Evolutionary conservation across 92 coral and sea anemone species (phyloP).

Genomic region (Anthopleura xanthogrammica): DNA sequence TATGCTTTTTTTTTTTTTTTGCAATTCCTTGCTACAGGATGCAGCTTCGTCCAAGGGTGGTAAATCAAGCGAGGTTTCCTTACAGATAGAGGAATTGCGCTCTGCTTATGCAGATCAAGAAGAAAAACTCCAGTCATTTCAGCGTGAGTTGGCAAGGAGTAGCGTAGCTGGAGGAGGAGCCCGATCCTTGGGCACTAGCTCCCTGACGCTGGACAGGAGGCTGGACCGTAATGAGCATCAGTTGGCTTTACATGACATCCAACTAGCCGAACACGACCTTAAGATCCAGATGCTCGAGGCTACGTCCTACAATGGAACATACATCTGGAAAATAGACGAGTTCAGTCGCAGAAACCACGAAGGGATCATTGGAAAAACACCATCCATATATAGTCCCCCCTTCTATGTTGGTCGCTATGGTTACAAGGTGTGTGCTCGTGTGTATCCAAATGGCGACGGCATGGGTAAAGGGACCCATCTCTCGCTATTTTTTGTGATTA

Average conservation of each 20-base stretch:
- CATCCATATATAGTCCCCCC: constrained; percentile 84
- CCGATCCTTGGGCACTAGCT: constrained; percentile 18
- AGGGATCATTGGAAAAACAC: constrained; percentile 57
- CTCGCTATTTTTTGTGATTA: constrained; percentile 85
- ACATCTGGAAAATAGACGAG: constrained; percentile 83
- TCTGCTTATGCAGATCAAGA: background rate
- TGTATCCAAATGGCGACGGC: constrained; percentile 82
- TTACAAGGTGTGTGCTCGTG: constrained; percentile 82
- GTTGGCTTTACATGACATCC: constrained; percentile 67
- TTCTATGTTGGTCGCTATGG: constrained; percentile 85
- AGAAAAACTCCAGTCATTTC: background rate
- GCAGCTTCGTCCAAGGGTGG: background rate
- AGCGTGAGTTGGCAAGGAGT: background rate
- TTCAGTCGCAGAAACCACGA: constrained; percentile 65
- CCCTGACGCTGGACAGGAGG: constrained; percentile 20
- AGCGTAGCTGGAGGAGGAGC: background rate
- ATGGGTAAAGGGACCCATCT: constrained; percentile 77
- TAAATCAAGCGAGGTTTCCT: background rate
- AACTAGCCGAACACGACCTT: constrained; percentile 73
- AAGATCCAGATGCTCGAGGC: constrained; percentile 69
- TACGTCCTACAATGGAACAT: constrained; percentile 67
- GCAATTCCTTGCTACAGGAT: constrained; percentile 4
- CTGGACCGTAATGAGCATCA: constrained; percentile 32
- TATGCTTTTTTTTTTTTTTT: constrained; percentile 16
- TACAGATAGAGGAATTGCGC: background rate